These are phyloP conservation scores for Ormia ochracea DNA, from an alignment of 2,888 invertebrate species.

Conservation along the genomic window DNA sequence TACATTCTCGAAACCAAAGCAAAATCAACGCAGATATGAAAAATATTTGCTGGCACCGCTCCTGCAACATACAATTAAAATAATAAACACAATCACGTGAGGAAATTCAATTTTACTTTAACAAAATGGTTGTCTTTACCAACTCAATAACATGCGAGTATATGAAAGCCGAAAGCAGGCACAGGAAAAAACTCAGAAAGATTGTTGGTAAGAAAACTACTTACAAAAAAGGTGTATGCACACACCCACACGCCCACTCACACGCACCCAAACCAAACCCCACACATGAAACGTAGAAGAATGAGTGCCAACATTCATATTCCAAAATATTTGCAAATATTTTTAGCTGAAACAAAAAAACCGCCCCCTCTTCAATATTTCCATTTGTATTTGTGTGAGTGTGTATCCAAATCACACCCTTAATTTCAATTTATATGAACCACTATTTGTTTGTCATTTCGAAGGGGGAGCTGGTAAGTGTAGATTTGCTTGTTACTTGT, in stretches of 20 bases:
- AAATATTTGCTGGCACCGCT: constrained; percentile 6
- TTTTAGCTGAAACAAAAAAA: not conserved
- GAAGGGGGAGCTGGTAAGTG: not conserved
- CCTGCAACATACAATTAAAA: not conserved
- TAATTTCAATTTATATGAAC: not conserved
- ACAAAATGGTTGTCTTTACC: constrained; percentile 38
- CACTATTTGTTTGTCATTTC: constrained; percentile 25
- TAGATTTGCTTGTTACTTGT: not conserved
- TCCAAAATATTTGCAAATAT: constrained; percentile 23
- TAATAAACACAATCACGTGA: constrained; percentile 1
- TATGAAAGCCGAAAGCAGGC: not conserved
- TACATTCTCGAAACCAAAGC: too few relatives aligned
- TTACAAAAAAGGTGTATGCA: not conserved
- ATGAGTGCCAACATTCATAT: not conserved
- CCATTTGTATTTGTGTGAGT: too few relatives aligned
- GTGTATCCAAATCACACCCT: constrained; percentile 1
- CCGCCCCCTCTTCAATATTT: not conserved
- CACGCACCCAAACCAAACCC: not conserved
- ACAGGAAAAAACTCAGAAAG: not conserved
- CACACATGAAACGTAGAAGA: not conserved
- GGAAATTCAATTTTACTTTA: constrained; percentile 25
- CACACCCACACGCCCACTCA: not conserved
- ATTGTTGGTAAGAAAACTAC: not conserved
- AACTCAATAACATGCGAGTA: not conserved
- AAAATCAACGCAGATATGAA: not conserved